phyloP scores from a whole-genome alignment of 2,113 vertebrate genomes.

The Petromus typicus region DNA sequence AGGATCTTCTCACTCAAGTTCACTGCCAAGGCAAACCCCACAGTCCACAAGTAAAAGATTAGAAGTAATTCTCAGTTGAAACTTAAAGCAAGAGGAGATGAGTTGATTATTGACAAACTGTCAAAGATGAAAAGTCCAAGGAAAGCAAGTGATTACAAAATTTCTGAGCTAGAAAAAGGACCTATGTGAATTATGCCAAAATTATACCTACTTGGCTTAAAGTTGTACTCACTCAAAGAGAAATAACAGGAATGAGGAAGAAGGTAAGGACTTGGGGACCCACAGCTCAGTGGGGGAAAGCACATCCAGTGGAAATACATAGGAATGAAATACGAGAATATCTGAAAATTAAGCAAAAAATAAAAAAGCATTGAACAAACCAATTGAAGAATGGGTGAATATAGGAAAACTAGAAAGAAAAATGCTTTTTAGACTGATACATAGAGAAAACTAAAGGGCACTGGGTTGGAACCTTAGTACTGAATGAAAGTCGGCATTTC shows the following conservation, averaged over 20 bases:
- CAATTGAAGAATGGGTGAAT: slow-evolving; percentile 6
- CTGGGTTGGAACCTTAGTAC: neutral
- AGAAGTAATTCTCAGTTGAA: neutral
- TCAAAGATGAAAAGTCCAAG: neutral
- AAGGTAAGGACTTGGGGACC: neutral
- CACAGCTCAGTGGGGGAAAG: neutral
- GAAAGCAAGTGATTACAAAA: neutral
- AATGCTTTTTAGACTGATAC: neutral
- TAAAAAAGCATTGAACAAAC: neutral
- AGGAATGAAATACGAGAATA: neutral
- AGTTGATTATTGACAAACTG: neutral
- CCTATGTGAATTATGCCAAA: neutral
- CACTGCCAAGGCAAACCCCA: neutral
- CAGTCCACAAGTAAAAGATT: neutral
- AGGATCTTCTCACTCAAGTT: neutral
- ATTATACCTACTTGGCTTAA: neutral
- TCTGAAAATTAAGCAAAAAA: neutral
- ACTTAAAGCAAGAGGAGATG: neutral
- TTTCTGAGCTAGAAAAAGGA: neutral
- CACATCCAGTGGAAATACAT: neutral
- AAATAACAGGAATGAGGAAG: neutral
- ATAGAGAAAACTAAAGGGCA: neutral
- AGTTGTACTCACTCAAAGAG: neutral
- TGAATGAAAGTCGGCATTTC: slow-evolving; percentile 3
- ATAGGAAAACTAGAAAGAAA: slow-evolving; percentile 30